These are phyloP conservation scores for Spodoptera frugiperda DNA, from an alignment of 1,140 invertebrate species.

Conservation along the genomic window DNA sequence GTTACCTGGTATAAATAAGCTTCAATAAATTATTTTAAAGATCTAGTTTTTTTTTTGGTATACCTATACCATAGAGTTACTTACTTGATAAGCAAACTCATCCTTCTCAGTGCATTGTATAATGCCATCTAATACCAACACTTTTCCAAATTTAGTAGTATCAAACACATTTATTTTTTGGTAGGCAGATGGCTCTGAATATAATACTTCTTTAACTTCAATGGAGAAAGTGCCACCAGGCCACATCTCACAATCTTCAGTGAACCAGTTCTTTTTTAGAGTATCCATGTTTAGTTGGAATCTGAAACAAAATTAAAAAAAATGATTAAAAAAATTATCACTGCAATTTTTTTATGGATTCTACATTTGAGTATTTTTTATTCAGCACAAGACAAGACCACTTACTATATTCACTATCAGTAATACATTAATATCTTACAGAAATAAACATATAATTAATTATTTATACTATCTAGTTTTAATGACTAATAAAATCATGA, in stretches of 20 bases:
- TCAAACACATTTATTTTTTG: conserved; percentile 96
- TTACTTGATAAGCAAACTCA: conserved; percentile 97
- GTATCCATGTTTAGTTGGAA: conserved; percentile 76
- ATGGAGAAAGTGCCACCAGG: conserved; percentile 96
- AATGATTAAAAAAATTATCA: not conserved
- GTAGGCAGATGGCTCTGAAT: conserved; percentile 93
- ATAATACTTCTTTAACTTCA: conserved; percentile 94
- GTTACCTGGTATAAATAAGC: too few relatives aligned
- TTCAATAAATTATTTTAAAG: too few relatives aligned
- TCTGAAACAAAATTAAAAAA: conserved; percentile 7
- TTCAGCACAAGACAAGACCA: too few relatives aligned
- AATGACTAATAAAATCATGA: too few relatives aligned
- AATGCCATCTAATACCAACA: conserved; percentile 97
- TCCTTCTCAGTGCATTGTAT: conserved; percentile 99
- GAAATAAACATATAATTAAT: too few relatives aligned
- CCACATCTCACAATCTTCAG: conserved; percentile 95
- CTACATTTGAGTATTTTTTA: too few relatives aligned
- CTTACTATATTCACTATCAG: too few relatives aligned
- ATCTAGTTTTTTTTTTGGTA: not conserved
- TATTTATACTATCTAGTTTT: too few relatives aligned
- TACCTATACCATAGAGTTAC: conserved; percentile 2
- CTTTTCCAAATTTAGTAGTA: conserved; percentile 96
- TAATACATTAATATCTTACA: too few relatives aligned
- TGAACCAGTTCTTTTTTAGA: conserved; percentile 95
- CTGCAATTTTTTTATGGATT: too few relatives aligned